phyloP scores from a whole-genome alignment of 2,113 vertebrate genomes.

The Ailurus styani region DNA sequence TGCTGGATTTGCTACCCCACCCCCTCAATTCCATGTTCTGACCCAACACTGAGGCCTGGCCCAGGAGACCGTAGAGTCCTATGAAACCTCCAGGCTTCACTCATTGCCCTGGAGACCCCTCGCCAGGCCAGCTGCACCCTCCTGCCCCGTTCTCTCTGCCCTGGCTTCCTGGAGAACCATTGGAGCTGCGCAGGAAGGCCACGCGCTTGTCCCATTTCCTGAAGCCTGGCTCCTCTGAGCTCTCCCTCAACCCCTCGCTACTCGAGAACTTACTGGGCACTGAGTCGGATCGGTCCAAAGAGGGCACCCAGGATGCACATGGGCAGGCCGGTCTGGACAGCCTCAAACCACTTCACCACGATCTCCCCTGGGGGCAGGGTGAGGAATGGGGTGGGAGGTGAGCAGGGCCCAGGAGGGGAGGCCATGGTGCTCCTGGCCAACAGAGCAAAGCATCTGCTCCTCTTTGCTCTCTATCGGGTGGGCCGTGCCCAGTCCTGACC shows the following conservation, averaged over 20 bases:
- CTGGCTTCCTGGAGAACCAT: not conserved
- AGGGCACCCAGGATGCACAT: conserved; percentile 94
- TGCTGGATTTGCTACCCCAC: not conserved
- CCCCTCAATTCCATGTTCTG: not conserved
- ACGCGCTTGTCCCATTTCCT: not conserved
- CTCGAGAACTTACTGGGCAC: conserved; percentile 80
- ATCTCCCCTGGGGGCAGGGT: conserved; percentile 88
- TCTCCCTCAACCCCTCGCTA: fast-evolving
- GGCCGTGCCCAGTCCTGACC: not conserved
- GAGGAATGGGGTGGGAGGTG: not conserved
- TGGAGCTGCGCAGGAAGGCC: not conserved
- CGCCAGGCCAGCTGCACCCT: not conserved
- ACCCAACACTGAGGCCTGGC: not conserved
- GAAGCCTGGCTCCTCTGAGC: not conserved
- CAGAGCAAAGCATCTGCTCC: fast-evolving
- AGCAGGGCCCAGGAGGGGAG: not conserved
- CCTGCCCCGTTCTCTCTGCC: not conserved
- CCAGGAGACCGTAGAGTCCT: not conserved
- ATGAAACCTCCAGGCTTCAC: not conserved
- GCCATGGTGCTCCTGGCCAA: fast-evolving
- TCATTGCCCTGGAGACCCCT: not conserved
- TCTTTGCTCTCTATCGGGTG: not conserved
- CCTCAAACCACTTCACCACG: conserved; percentile 96
- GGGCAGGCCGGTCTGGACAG: conserved; percentile 92
- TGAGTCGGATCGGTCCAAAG: conserved; percentile 90